Percentiles rank a stretch among this genome's conserved stretches.
Conservation (phyloP, 2,888 invertebrate genomes). For the Rhaphigaster nebulosa region DNA sequence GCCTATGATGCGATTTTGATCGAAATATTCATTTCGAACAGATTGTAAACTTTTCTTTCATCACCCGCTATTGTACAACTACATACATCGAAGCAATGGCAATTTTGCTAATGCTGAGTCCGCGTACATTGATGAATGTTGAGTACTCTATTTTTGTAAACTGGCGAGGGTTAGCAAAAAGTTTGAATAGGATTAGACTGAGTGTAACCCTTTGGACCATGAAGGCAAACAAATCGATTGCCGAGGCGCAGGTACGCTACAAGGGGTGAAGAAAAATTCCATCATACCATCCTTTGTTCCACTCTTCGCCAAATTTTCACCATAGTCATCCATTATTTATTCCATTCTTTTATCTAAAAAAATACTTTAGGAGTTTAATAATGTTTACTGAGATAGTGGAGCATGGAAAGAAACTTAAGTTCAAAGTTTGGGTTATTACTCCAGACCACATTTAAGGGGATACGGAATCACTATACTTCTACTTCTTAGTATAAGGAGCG, state of each 20-base stretch:
- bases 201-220: conserved; percentile 11
- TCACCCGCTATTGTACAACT: not conserved
- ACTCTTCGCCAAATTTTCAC: not conserved
- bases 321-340: not conserved
- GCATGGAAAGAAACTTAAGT: not conserved
- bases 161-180: not conserved
- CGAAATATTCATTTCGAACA: not conserved
- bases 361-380: not conserved
- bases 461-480: too few species aligned
- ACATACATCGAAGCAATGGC: not conserved
- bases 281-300: not conserved
- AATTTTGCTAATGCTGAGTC: not conserved
- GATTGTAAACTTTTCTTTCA: not conserved
- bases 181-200: not conserved
- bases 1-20: not conserved
- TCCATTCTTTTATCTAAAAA: not conserved
- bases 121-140: not conserved
- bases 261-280: not conserved
- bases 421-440: not conserved
- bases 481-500: too few species aligned
- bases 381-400: not conserved
- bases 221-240: conserved; percentile 16
- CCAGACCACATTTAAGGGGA: too few species aligned
- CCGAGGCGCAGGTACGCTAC: not conserved
- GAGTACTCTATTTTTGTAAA: not conserved